phyloP scores from a whole-genome alignment of 2,797 vertebrate genomes.

The Enteromius paludinosus region DNA sequence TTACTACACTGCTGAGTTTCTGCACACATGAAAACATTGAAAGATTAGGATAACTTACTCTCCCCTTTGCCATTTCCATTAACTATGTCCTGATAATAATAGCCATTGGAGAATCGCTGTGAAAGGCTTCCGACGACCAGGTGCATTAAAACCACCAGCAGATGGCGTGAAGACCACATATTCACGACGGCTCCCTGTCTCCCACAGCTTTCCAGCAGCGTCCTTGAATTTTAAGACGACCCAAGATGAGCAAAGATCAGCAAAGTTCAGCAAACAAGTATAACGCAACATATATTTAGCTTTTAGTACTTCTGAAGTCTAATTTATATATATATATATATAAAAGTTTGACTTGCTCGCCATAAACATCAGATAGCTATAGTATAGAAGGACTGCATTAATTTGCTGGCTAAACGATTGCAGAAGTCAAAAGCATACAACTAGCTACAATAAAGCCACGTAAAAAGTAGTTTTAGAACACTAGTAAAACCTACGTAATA shows the following conservation, averaged over 20 bases:
- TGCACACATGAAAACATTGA: background rate
- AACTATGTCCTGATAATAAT: slow-evolving; percentile 85
- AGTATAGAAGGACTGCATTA: background rate
- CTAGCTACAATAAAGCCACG: background rate
- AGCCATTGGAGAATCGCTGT: slow-evolving; percentile 82
- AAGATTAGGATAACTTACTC: slow-evolving; percentile 71
- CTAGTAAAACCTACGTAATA: background rate
- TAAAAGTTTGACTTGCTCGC: background rate
- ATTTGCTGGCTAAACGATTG: background rate
- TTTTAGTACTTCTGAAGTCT: background rate
- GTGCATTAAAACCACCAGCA: slow-evolving; percentile 69
- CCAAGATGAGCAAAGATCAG: background rate
- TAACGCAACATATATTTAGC: background rate
- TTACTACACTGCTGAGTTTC: background rate
- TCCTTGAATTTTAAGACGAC: background rate
- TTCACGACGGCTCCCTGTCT: slow-evolving; percentile 18
- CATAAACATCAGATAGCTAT: background rate
- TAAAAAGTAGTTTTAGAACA: background rate
- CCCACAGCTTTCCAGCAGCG: slow-evolving; percentile 40
- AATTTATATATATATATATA: too few species aligned
- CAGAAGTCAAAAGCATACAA: background rate
- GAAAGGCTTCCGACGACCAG: slow-evolving; percentile 61
- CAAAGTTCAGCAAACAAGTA: background rate
- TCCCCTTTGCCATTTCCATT: slow-evolving; percentile 70
- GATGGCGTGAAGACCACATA: slow-evolving; percentile 71